Evolutionary conservation across 1,140 invertebrate species (phyloP), one percentile per base, ranked within the genome.

Genomic region (Mizuhopecten yessoensis): DNA sequence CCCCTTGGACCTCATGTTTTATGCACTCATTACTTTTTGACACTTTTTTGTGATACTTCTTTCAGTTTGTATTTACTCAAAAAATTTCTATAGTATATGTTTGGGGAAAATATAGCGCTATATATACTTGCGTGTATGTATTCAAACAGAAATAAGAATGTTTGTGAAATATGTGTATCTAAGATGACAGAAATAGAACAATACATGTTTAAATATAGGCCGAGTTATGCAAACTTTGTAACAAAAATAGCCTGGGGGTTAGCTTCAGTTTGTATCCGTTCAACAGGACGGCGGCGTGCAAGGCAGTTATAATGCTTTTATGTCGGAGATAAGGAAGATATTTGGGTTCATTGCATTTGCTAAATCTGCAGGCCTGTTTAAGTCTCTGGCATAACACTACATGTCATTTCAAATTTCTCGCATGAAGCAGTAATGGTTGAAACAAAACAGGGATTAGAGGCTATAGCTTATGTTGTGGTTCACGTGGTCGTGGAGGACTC

Each of bases 391-490:
- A 75, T n/a, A n/a, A 75, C 29, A n/a, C 17, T 75, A 5, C 17
- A 75, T 75, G 57, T 75, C 57, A 29, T 75, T 75, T 75, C 23
- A 29, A 29, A 75, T 75, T 75, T 75, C 57, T 75, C n/a, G 57
- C 29, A 29, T 29, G n/a, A n/a, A 75, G 57, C 17, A 17, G 42
- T 75, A n/a, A 75, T 75, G n/a, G n/a, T 45, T 45, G 42, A 45
- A 45, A 17, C 42, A 13, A 20, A 45, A 45, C 13, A 13, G 36
- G 36, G 36, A 39, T 39, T 39, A 13, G 36, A n/a, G n/a, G 57
- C n/a, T n/a, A n/a, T n/a, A n/a, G n/a, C 9, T 75, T 75, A n/a
- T 75, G n/a, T 75, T 75, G 57, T n/a, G n/a, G n/a, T 75, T 75
- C 9, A 23, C n/a, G 15, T n/a, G n/a, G n/a, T n/a, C 17, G 57